Base-by-base conservation (phyloP, 1,140 invertebrate species). In the Chrysoperla carnea region DNA sequence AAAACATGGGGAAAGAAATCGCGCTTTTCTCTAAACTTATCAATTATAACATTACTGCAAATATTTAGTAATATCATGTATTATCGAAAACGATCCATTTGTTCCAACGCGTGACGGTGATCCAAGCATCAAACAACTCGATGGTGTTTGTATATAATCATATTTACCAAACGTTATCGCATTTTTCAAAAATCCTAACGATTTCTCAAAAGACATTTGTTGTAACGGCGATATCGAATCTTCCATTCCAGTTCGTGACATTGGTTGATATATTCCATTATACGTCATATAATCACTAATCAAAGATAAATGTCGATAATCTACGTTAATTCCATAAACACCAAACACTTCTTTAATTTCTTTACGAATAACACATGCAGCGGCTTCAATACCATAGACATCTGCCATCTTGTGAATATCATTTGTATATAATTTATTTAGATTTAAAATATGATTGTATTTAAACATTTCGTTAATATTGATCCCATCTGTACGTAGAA, bases 231-330 rank as follows among this genome's bases (percentile, higher is more conserved):
- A 98, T 0, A 85, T 69, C 33, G 78, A 86, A 15, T 74, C 75
- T 50, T 84, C 78, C 72, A 99, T 91, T 6, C 88, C 89, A 55
- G 75, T 78, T 27, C 94, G 69, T 61, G 84, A 98, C 58, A 98
- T 78, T 0, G 93, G 85, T 55, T 82, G 76, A 53, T 86, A 95
- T 8, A 65, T 66, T 1, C 96, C 96, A 56, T 87, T 82, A 52
- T 78, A 92, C 0, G 93, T 99, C 94, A 99, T 99, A 58, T 96
- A 98, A 64, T 99, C 94, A 0, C 93, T 87, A 42, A 98, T 78
- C 1, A 99, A 64, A 0, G 76, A 79, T 45, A 99, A 69, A 75
- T 99, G 96, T 31, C 93, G 69, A 4, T 83, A 76, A 68, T 98
- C 90, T 0, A 99, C 91, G 12, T 76, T 75, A 53, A 99, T 99